Conservation (phyloP, 1,140 invertebrate genomes). For the Pogonus chalceus region DNA sequence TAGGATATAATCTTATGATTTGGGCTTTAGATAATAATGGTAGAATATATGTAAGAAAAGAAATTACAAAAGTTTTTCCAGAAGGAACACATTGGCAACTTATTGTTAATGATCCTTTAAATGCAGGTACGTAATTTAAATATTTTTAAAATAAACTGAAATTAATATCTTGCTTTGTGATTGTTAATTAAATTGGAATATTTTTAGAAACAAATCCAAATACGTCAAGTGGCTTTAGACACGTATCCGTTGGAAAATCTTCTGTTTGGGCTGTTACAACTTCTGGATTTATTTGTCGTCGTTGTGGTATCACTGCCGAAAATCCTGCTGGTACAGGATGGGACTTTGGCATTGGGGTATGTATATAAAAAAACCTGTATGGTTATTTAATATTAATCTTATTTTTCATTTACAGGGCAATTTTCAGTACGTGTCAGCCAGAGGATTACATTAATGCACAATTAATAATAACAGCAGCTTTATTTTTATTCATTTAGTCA, state of each 20-base stretch:
- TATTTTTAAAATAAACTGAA: neutral
- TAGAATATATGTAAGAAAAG: slow-evolving; percentile 54
- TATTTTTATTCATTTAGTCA: neutral
- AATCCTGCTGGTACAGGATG: slow-evolving; percentile 65
- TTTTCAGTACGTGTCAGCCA: neutral
- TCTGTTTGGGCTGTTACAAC: slow-evolving; percentile 65
- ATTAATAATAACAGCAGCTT: no score
- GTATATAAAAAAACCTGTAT: slow-evolving; percentile 22
- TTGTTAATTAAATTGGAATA: no score
- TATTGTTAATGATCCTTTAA: slow-evolving; percentile 44
- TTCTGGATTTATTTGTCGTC: slow-evolving; percentile 58
- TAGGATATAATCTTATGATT: slow-evolving; percentile 55
- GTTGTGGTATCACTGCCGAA: slow-evolving; percentile 57
- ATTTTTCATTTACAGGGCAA: neutral
- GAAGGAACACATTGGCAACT: slow-evolving; percentile 66
- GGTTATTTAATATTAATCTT: neutral
- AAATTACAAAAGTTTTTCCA: slow-evolving; percentile 55
- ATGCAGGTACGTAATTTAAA: slow-evolving; percentile 32
- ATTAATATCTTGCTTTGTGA: slow-evolving; percentile 11
- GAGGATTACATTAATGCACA: neutral
- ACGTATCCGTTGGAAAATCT: slow-evolving; percentile 49
- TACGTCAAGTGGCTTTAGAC: slow-evolving; percentile 44
- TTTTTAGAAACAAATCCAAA: slow-evolving; percentile 26
- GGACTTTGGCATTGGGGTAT: slow-evolving; percentile 60
- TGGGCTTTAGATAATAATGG: slow-evolving; percentile 57